Evolutionary conservation across 2,888 invertebrate genomes (phyloP), one percentile per base, ranked within the genome.

Genomic region (Sinopyrophorus schimmeli): DNA sequence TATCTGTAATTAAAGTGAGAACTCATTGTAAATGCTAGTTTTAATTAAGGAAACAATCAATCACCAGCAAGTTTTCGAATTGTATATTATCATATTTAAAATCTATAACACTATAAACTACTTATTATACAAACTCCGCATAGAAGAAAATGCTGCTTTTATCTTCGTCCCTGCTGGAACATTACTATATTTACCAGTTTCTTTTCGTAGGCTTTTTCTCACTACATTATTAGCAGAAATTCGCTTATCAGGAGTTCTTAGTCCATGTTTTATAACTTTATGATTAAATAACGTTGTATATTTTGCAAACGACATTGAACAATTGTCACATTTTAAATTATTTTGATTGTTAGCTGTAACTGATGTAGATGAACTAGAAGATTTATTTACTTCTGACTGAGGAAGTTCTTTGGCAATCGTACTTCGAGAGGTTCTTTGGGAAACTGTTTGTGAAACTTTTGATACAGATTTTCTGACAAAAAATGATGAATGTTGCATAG

Each of bases 181-280:
- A 20, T 68, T 68, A 4, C 63, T 59, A 39, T 69, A 67, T 3
- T 5, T 38, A 3, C 27, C 26, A 1, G 14, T 4, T 20, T 42
- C 20, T 12, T 39, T 49, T n/a, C 20, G 42, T 3, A 49, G 7
- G 12, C 10, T 50, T 44, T 10, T 44, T 7, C 20, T 30, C n/a
- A 14, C 39, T 6, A 16, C 7, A 43, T 20, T 44, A 5, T 14
- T 11, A 3, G 14, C 2, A 10, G 20, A 3, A 14, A 63, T 35
- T 30, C 39, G 61, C 47, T 66, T 68, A 46, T 68, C 67, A 1
- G 71, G 69, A 4, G 68, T 69, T 21, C 55, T 53, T 10, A 69
- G 43, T 4, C 65, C 66, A 44, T 70, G 70, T 21, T 61, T 57
- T 30, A 50, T 16, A 23, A 65, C 62, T 47, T 64, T 60, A 44